phyloP scores from a whole-genome alignment of 2,113 vertebrate species.

The Coturnix japonica region DNA sequence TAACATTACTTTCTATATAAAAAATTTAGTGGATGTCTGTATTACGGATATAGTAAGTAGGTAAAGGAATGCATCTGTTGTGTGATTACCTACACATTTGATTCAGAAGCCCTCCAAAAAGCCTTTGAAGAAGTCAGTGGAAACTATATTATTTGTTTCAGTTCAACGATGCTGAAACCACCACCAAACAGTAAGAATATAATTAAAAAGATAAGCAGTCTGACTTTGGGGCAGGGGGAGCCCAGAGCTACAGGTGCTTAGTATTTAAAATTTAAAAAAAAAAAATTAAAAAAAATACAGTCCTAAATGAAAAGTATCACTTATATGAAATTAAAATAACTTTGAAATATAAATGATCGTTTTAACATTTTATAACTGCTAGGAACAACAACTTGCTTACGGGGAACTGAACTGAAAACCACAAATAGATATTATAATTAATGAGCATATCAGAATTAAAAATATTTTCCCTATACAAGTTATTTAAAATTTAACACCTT shows the following conservation, averaged over 20 bases:
- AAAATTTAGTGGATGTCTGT: conserved; percentile 2
- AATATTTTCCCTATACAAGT: conserved; percentile 80
- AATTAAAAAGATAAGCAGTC: neutral
- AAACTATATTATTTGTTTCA: conserved; percentile 38
- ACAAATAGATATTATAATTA: conserved; percentile 79
- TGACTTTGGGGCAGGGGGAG: fast-evolving
- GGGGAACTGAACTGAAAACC: conserved; percentile 41
- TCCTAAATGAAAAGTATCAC: conserved; percentile 27
- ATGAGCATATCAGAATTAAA: conserved; percentile 78
- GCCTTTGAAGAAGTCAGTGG: neutral
- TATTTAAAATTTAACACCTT: conserved; percentile 81
- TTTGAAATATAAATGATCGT: conserved; percentile 52
- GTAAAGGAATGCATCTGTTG: conserved; percentile 41
- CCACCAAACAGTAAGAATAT: neutral
- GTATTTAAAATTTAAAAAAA: neutral
- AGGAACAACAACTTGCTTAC: conserved; percentile 51
- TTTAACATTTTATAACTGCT: conserved; percentile 50
- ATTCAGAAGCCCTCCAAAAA: conserved; percentile 30
- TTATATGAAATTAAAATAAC: conserved; percentile 21
- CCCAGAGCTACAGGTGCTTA: conserved; percentile 13
- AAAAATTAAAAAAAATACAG: conserved; percentile 35
- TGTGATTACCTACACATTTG: neutral
- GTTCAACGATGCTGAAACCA: conserved; percentile 27
- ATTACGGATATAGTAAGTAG: neutral
- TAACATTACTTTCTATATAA: neutral